Percentiles rank a stretch among this genome's conserved stretches.
Evolutionary conservation across 2,888 invertebrate species (phyloP).

Genomic region (Caenorhabditis sinica): DNA sequence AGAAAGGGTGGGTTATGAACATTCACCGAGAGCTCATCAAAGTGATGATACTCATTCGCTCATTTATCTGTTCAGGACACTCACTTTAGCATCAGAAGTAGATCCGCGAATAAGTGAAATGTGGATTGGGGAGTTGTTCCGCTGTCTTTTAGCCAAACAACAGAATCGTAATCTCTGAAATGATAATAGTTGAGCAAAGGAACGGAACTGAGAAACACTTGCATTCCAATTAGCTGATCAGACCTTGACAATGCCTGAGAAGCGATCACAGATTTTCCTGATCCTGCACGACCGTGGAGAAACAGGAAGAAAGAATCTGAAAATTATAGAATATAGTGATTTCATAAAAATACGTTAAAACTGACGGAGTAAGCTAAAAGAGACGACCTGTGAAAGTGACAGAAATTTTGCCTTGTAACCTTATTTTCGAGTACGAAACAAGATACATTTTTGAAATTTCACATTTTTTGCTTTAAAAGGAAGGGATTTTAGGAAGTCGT

Average conservation of each 20-base stretch:
- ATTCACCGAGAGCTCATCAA: background rate
- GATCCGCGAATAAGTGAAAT: conserved; percentile 64
- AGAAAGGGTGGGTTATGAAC: background rate
- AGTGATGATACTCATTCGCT: background rate
- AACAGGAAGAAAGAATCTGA: conserved; percentile 66
- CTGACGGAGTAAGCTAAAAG: no score
- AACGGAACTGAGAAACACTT: background rate
- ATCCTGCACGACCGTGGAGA: conserved; percentile 67
- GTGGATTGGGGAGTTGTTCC: conserved; percentile 31
- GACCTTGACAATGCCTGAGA: conserved; percentile 52
- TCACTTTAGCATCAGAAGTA: conserved; percentile 68
- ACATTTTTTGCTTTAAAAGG: no score
- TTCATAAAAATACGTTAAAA: no score
- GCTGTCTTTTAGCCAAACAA: conserved; percentile 61
- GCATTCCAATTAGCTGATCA: conserved; percentile 64
- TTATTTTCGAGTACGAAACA: no score
- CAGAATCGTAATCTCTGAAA: conserved; percentile 55
- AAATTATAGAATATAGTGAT: no score
- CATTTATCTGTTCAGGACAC: background rate
- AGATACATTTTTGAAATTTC: no score
- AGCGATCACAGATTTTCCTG: conserved; percentile 66
- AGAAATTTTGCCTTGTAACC: no score
- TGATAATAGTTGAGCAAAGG: background rate
- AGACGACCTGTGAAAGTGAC: no score
- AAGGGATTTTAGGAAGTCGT: no score